Base-by-base conservation (phyloP, 2,888 invertebrate genomes). In the Euclidia mi region DNA sequence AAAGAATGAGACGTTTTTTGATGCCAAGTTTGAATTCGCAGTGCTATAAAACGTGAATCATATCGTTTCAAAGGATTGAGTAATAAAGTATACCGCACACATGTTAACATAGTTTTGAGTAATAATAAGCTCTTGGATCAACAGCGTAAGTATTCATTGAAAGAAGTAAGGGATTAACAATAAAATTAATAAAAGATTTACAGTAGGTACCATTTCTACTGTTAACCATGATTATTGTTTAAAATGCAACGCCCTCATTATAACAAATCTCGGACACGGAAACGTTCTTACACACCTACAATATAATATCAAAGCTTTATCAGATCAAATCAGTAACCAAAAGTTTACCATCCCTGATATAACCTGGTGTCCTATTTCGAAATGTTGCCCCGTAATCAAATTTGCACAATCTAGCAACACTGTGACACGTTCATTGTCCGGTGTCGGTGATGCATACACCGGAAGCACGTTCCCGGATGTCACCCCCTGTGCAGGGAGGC, bases 391-490 rank as follows among this genome's bases (percentile, higher is more conserved):
- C 44, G 40, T 62, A 71, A 74, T 73, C 69, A 74, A 73, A 73
- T 73, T 71, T 74, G 57, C 59, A 72, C 73, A 62, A 73, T 61
- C 73, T 69, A 53, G 59, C 62, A 63, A 57, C 62, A 60, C 41
- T 44, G 42, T 44, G 60, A 65, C 71, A 65, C 59, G 57, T 52
- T 63, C 61, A 72, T 76, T 76, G 77, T 76, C 77, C 66, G 56
- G 53, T 47, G 69, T 58, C 63, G 25, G 59, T 58, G 77, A 68
- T 65, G 71, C 66, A 67, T 64, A 61, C 57, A 59, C 61, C 76
- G 77, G 72, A 76, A 68, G 61, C 66, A 62, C 63, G 56, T 48
- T 66, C 53, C 76, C 76, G 77, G 77, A 76, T 72, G 58, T 68
- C 56, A 53, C 49, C 65, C 43, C 42, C 66, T 35, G 18, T 49